Evolutionary conservation across 2,888 invertebrate species (phyloP), one percentile per base, ranked within the genome.

Genomic region (Clistopyga incitator): DNA sequence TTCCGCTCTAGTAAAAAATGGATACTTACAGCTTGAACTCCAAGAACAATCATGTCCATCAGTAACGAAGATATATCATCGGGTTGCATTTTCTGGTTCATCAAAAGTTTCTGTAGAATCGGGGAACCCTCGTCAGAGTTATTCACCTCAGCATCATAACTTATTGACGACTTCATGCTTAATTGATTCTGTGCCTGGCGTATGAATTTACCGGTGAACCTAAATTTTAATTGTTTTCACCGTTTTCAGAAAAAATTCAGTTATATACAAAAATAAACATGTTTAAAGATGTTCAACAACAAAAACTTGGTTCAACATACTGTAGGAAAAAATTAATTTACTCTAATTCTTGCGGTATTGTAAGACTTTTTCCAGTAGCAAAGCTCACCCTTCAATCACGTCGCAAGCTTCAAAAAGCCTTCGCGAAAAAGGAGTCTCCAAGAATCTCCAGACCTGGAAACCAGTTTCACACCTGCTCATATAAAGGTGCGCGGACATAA

Each of bases 21-120:
- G 50, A 54, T 20, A 86, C 90, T 91, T 91, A 95, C 95, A 87
- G 96, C 95, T 88, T 96, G 96, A 0, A 96, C 95, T 78, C 96
- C 96, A 87, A 96, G 94, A 6, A 96, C 91, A 59, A 96, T 93
- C 95, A 96, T 95, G 89, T 96, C 96, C 94, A 96, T 94, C 61
- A 96, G 88, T 1, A 96, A 91, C 0, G 96, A 96, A 45, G 95
- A 93, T 65, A 95, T 94, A 86, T 96, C 96, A 87, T 96, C 95
- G 0, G 95, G 92, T 68, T 92, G 93, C 91, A 96, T 94, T 76
- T 94, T 94, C 61, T 95, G 94, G 56, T 94, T 94, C 23, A 94
- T 85, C n/a, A 96, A 90, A 88, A 96, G 94, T 54, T 94, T 93
- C 85, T 95, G 95, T 42, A 96, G 92, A 84, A 96, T 89, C 0